Percentiles rank a stretch among this genome's conserved stretches.
phyloP scores from a whole-genome alignment of 1,140 invertebrate species.

The Microplitis demolitor region DNA sequence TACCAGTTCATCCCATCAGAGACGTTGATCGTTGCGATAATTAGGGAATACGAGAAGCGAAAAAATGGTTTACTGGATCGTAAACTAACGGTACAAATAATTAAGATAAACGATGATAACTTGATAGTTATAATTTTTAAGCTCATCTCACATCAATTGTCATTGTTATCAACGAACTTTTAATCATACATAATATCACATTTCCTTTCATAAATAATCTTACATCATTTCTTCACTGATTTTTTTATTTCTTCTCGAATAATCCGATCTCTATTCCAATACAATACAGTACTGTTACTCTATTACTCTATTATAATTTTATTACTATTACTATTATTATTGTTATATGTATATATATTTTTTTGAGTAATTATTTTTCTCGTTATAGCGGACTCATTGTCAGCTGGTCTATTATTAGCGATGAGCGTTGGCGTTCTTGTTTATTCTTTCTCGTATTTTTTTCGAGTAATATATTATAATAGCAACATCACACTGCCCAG shows the following conservation, averaged over 20 bases:
- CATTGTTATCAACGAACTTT: background rate
- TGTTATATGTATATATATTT: background rate
- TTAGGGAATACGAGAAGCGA: slow-evolving; percentile 37
- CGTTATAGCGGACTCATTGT: background rate
- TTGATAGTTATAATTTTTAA: background rate
- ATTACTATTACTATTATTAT: background rate
- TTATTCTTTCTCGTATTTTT: slow-evolving; percentile 1
- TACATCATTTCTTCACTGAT: too few species aligned
- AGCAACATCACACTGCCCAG: background rate
- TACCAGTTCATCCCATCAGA: background rate
- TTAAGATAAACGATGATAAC: slow-evolving; percentile 39
- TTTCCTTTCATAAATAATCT: too few species aligned
- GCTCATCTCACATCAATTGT: background rate
- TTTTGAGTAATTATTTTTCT: background rate
- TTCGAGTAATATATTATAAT: slow-evolving; percentile 7
- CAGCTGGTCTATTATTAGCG: slow-evolving; percentile 21
- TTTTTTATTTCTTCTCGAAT: too few species aligned
- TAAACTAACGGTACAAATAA: slow-evolving; percentile 34
- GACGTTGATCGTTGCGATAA: slow-evolving; percentile 28
- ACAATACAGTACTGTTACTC: too few species aligned
- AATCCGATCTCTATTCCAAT: too few species aligned
- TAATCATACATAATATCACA: too few species aligned
- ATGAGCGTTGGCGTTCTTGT: slow-evolving; percentile 18
- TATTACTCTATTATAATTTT: too few species aligned
- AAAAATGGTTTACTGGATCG: slow-evolving; percentile 19